Percentiles rank a stretch among this genome's conserved stretches.
Conservation (phyloP, 2,888 invertebrate genomes). For the Timandra comae region DNA sequence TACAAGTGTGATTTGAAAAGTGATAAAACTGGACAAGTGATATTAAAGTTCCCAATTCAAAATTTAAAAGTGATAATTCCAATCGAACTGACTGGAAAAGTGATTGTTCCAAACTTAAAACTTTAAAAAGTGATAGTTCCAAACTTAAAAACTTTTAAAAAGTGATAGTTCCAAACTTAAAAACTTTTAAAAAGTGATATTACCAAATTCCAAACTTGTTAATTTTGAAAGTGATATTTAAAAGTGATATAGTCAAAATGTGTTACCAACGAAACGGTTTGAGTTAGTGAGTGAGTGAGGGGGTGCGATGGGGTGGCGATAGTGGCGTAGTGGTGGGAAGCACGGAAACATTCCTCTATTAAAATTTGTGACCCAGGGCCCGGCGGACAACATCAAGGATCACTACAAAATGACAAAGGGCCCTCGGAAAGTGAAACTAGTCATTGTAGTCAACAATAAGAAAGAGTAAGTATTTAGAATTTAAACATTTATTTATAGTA, state of each 20-base stretch:
- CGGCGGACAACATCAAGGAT: conserved; percentile 61
- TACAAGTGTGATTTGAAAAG: conserved; percentile 10
- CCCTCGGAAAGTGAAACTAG: conserved; percentile 76
- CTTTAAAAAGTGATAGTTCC: too few relatives aligned
- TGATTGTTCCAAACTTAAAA: too few relatives aligned
- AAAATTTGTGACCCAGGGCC: conserved; percentile 72
- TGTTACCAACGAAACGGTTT: conserved; percentile 41
- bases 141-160: too few relatives aligned
- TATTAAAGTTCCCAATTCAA: too few relatives aligned
- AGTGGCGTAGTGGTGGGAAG: conserved; percentile 47
- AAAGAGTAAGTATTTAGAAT: conserved; percentile 69
- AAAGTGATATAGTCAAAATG: conserved; percentile 25
- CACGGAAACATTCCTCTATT: conserved; percentile 70
- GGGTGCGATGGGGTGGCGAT: conserved; percentile 57
- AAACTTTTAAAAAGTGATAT: too few relatives aligned
- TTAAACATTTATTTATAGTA: too few relatives aligned
- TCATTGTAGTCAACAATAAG: conserved; percentile 78
- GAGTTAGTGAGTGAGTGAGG: conserved; percentile 55
- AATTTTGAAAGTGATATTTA: conserved; percentile 7
- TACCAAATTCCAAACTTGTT: too few relatives aligned
- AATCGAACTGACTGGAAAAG: too few relatives aligned
- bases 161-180: too few relatives aligned
- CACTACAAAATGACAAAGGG: conserved; percentile 77
- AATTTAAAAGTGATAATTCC: background rate
- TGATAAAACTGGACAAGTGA: conserved; percentile 13